phyloP scores from a whole-genome alignment of 2,113 vertebrate species.

The Spilogale gracilis region DNA sequence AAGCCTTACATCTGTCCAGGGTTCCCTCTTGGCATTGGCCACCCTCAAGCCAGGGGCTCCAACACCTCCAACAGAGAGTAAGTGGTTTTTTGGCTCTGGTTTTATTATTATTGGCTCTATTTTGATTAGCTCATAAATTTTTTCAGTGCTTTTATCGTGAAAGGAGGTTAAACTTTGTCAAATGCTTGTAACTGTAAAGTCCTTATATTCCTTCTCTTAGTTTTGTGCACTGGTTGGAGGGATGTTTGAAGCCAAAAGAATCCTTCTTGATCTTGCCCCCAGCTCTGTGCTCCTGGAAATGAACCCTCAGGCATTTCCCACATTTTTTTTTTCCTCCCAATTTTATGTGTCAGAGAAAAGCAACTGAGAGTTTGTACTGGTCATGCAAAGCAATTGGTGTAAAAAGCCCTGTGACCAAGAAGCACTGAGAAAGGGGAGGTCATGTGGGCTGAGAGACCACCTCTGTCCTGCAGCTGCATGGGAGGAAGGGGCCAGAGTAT shows the following conservation, averaged over 20 bases:
- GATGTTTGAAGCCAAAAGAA: background rate
- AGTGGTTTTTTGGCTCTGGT: background rate
- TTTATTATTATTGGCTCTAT: background rate
- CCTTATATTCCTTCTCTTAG: background rate
- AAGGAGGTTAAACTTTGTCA: background rate
- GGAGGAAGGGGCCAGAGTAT: background rate
- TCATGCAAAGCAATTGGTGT: background rate
- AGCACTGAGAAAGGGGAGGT: background rate
- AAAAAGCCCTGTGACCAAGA: background rate
- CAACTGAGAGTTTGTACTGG: background rate
- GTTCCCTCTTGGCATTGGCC: background rate
- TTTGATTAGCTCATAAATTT: background rate
- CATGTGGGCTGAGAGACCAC: background rate
- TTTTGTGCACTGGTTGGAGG: background rate
- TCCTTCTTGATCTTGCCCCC: background rate
- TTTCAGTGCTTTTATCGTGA: background rate
- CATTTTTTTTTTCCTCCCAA: background rate
- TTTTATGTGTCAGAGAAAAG: background rate
- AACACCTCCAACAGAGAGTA: background rate
- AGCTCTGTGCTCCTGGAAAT: background rate
- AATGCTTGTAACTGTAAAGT: background rate
- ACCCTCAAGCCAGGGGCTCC: background rate
- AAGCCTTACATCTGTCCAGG: background rate
- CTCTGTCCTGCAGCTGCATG: background rate
- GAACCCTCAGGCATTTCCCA: background rate